Evolutionary conservation across 2,888 invertebrate genomes (phyloP), one percentile per base, ranked within the genome.

Genomic region (Temnothorax ravouxi): DNA sequence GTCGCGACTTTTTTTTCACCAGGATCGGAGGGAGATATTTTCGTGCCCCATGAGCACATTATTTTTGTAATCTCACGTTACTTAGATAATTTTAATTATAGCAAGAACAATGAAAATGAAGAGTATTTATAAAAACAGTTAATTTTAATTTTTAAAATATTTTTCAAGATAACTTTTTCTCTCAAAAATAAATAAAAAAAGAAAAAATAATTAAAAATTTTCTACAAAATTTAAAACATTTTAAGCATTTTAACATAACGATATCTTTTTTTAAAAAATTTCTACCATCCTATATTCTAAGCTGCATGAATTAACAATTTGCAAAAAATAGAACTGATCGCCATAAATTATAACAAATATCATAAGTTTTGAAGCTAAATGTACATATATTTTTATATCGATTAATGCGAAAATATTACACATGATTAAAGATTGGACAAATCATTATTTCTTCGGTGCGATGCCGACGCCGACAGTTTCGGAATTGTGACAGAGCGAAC

Each of bases 1-100:
- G 84, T 84, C 80, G 71, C 79, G 84, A 86, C 88, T 84, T 86
- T 83, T 83, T 89, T 87, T 83, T 59, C 34, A 13, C 18, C 59
- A 59, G 72, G 47, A 72, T 47, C 72, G 79, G 18, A 72, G n/a
- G 25, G n/a, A 80, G 59, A 72, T 13, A 25, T 72, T n/a, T 38
- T n/a, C 0, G 47, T 47, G 25, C 59, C 47, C 18, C 18, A n/a
- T 38, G 18, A 47, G 47, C 59, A 59, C 25, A 13, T 71, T 79
- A 72, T 38, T 72, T 38, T 72, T 25, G 34, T 21, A 47, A 61
- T n/a, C 11, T 5, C 54, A 47, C 29, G 11, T 18, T 29, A 25
- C 8, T 64, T 64, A 21, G 1, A 18, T 11, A 11, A 29, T 50
- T 50, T 9, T 18, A 29, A 47, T 50, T 29, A 15, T 18, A 41